Base-by-base conservation (phyloP, 2,113 vertebrate species). In the Nematolebias whitei region DNA sequence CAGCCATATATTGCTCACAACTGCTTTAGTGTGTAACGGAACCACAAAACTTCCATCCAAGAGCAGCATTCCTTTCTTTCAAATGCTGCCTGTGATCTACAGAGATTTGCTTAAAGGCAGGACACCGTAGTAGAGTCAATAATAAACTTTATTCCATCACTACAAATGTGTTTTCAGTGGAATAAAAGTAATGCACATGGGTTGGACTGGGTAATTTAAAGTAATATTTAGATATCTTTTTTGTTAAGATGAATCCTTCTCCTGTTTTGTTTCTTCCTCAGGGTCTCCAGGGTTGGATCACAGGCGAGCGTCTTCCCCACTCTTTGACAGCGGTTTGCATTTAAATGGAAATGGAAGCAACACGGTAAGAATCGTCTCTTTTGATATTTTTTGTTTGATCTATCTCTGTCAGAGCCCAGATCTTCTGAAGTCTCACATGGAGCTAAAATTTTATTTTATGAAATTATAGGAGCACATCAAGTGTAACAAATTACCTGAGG, bases 261-360 rank as follows among this genome's bases (percentile, higher is more conserved):
- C 22, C 41, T 32, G 41, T 43, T 52, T 16, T 51, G 9, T 11
- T 16, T 76, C 51, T 63, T 52, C 61, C 61, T 63, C 74, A 98
- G 96, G 94, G 82, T 97, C 95, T 71, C 95, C 95, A 2, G 95
- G 93, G 79, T 93, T 92, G 71, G 92, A 94, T 90, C 94, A 94
- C 47, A 98, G 96, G 58, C 85, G 94, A 59, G 83, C 93, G 22
- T 95, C 95, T 12, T 97, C 95, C 0, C 96, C 95, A 43, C 93
- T 97, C 23, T 98, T 96, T 81, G 96, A 96, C 92, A 97, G 96
- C 54, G 95, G 95, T 57, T 91, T 97, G 82, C 96, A 96, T 90
- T 92, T 98, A 79, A 98, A 95, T 81, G 94, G 95, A 78, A 88
- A 85, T 0, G 80, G 78, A 59, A 94, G 92, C 72, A 94, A 93